A percentile compares a stretch with the other conserved stretches of the same genome.
phyloP scores from a whole-genome alignment of 2,888 invertebrate species.

The Byasa hedistus region DNA sequence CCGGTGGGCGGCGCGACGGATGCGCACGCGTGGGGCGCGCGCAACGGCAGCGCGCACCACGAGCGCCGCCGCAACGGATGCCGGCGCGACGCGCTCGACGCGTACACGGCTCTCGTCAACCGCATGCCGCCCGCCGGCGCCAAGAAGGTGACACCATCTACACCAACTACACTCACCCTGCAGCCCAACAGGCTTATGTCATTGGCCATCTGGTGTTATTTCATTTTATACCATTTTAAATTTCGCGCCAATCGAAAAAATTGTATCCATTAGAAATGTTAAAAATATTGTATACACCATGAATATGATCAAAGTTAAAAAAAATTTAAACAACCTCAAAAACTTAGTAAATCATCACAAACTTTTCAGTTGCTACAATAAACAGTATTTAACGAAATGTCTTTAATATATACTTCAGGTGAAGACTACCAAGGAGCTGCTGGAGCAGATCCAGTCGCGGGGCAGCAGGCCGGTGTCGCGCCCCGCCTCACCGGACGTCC shows the following conservation, averaged over 20 bases:
- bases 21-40: conserved; percentile 43
- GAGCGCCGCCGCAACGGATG: conserved; percentile 61
- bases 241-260: no score
- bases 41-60: conserved; percentile 48
- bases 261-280: no score
- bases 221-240: no score
- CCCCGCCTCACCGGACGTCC: conserved; percentile 60
- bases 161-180: neutral
- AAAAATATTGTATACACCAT: no score
- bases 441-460: conserved; percentile 86
- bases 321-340: no score
- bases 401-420: conserved; percentile 47
- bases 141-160: conserved; percentile 57
- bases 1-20: conserved; percentile 34
- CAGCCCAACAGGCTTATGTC: neutral
- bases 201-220: no score
- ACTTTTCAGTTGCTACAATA: no score
- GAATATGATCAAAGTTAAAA: no score
- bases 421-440: conserved; percentile 86
- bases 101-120: conserved; percentile 69
- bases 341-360: no score
- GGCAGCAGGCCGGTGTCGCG: conserved; percentile 51
- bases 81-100: conserved; percentile 52
- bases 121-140: conserved; percentile 66
- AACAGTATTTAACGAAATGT: neutral